Evolutionary conservation across 2,113 vertebrate species (phyloP).

Genomic region (Pomatostomus ruficeps): DNA sequence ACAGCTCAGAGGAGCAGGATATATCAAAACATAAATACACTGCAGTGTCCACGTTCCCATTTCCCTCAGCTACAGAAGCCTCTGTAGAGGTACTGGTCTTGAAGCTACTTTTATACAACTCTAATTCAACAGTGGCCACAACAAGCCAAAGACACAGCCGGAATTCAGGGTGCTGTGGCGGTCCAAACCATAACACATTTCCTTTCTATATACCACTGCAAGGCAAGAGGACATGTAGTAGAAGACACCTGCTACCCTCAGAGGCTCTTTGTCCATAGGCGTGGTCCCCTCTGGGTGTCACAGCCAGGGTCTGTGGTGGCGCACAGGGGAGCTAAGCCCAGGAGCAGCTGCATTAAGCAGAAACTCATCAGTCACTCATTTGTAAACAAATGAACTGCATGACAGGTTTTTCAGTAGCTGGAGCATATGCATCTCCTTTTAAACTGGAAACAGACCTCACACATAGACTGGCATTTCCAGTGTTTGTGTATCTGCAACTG

Average conservation of each 20-base stretch:
- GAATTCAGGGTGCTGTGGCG: neutral
- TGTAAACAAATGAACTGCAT: neutral
- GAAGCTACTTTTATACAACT: neutral
- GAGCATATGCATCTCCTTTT: neutral
- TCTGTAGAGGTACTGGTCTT: neutral
- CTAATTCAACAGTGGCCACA: neutral
- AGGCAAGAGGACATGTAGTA: fast-evolving
- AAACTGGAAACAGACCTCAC: slow-evolving; percentile 14
- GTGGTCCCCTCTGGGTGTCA: neutral
- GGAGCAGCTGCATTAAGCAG: neutral
- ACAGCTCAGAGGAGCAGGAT: neutral
- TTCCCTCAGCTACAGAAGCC: neutral
- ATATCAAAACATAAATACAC: neutral
- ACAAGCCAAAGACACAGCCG: neutral
- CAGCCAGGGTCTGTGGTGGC: neutral
- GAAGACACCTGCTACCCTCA: neutral
- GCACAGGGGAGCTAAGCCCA: neutral
- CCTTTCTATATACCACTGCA: neutral
- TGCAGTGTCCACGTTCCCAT: neutral
- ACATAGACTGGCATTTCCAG: neutral
- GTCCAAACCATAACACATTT: neutral
- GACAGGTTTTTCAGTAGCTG: neutral
- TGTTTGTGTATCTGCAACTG: neutral
- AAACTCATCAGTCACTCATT: neutral
- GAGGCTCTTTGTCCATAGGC: neutral